A percentile compares a stretch with the other conserved stretches of the same genome.
phyloP scores from a whole-genome alignment of 2,888 invertebrate species.

The Megalurothrips usitatus region DNA sequence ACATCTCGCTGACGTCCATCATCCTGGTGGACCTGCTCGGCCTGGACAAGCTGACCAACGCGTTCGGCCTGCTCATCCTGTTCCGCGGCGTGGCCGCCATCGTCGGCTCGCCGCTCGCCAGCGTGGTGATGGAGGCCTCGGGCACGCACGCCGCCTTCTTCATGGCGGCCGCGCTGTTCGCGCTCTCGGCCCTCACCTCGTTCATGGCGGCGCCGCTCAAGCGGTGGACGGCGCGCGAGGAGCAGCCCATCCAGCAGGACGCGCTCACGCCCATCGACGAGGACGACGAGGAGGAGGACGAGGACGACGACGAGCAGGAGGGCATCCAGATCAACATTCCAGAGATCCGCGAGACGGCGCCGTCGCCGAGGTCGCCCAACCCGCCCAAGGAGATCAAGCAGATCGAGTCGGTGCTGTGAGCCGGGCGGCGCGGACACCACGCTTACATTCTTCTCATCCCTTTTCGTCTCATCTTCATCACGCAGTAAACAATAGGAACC shows the following conservation, averaged over 20 bases:
- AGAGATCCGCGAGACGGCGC: slow-evolving; percentile 72
- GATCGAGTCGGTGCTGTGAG: slow-evolving; percentile 68
- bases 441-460: background rate
- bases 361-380: slow-evolving; percentile 58
- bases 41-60: slow-evolving; percentile 89
- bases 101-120: slow-evolving; percentile 74
- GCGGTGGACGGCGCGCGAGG: slow-evolving; percentile 51
- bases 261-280: slow-evolving; percentile 78
- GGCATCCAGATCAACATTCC: slow-evolving; percentile 58
- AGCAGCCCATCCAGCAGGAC: slow-evolving; percentile 61
- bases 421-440: background rate
- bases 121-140: slow-evolving; percentile 83
- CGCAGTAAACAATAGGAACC: background rate
- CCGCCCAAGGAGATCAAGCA: slow-evolving; percentile 58
- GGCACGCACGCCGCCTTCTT: slow-evolving; percentile 81
- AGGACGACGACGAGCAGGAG: slow-evolving; percentile 67
- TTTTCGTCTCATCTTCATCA: background rate
- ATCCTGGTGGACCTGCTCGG: slow-evolving; percentile 93
- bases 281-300: slow-evolving; percentile 58
- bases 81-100: slow-evolving; percentile 92
- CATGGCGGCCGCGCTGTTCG: slow-evolving; percentile 83
- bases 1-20: slow-evolving; percentile 94
- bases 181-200: slow-evolving; percentile 76
- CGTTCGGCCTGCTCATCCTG: slow-evolving; percentile 89
- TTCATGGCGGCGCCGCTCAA: slow-evolving; percentile 71